These are phyloP conservation scores for Passer domesticus DNA, from an alignment of 2,113 vertebrate genomes.

Conservation along the genomic window DNA sequence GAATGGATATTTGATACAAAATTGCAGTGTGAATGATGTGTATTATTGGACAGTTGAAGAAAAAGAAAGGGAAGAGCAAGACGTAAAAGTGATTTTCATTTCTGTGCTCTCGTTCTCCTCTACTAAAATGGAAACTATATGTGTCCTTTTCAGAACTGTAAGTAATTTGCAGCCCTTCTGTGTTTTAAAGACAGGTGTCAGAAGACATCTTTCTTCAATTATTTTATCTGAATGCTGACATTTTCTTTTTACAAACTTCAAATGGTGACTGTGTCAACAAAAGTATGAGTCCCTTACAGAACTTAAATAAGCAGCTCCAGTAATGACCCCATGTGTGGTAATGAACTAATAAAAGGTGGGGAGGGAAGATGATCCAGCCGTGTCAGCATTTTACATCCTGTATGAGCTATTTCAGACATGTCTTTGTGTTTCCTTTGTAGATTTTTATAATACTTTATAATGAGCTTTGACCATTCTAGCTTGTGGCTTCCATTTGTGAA, in stretches of 20 bases:
- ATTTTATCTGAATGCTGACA: constrained; percentile 17
- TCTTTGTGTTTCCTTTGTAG: neutral
- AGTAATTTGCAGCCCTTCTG: neutral
- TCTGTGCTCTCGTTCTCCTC: neutral
- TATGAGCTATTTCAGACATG: neutral
- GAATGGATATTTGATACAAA: neutral
- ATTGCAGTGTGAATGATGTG: neutral
- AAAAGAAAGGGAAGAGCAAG: neutral
- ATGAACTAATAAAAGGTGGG: neutral
- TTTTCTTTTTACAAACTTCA: constrained; percentile 24
- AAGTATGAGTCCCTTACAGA: neutral
- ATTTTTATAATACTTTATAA: neutral
- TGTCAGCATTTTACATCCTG: neutral
- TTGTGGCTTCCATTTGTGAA: neutral
- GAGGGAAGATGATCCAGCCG: neutral
- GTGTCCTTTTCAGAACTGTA: neutral
- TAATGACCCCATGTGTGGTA: neutral
- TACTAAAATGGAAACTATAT: neutral
- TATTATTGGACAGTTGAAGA: neutral
- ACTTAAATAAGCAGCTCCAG: neutral
- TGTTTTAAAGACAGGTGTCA: constrained; percentile 11
- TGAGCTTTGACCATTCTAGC: neutral
- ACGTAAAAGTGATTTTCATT: neutral
- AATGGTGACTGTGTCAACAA: neutral
- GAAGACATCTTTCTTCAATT: constrained; percentile 13